Evolutionary conservation across 2,888 invertebrate species (phyloP).

Genomic region (Spialia ferax): DNA sequence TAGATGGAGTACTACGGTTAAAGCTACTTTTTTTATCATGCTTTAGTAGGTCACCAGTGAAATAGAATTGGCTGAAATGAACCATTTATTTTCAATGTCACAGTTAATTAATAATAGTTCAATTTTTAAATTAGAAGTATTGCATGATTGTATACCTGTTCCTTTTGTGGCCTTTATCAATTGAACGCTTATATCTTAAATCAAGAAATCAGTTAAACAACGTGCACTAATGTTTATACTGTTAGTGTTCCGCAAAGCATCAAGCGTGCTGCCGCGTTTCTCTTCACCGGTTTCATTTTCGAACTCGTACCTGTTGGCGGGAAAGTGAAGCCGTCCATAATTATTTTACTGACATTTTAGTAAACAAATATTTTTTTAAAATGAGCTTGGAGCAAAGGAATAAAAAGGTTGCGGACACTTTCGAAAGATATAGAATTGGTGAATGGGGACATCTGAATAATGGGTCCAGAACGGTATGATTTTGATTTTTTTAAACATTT

Average conservation of each 20-base stretch:
- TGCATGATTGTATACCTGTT: slow-evolving; percentile 24
- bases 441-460: slow-evolving; percentile 70
- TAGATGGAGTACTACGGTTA: too few relatives aligned
- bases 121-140: slow-evolving; percentile 8
- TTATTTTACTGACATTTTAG: slow-evolving; percentile 47
- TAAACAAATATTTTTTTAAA: slow-evolving; percentile 46
- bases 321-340: slow-evolving; percentile 59
- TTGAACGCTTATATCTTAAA: slow-evolving; percentile 24
- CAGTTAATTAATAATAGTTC: background rate
- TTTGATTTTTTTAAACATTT: slow-evolving; percentile 13
- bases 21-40: background rate
- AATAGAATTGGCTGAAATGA: background rate
- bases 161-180: slow-evolving; percentile 32
- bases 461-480: slow-evolving; percentile 65
- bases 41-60: background rate
- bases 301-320: slow-evolving; percentile 61
- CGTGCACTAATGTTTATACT: slow-evolving; percentile 43
- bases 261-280: slow-evolving; percentile 67
- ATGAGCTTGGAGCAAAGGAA: slow-evolving; percentile 81
- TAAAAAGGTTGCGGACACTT: slow-evolving; percentile 77
- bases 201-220: slow-evolving; percentile 34
- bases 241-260: slow-evolving; percentile 64
- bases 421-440: slow-evolving; percentile 77
- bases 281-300: slow-evolving; percentile 54
- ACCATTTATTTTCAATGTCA: slow-evolving; percentile 5